Evolutionary conservation across 2,888 invertebrate species (phyloP), one percentile per base, ranked within the genome.

Genomic region (Celastrina argiolus): DNA sequence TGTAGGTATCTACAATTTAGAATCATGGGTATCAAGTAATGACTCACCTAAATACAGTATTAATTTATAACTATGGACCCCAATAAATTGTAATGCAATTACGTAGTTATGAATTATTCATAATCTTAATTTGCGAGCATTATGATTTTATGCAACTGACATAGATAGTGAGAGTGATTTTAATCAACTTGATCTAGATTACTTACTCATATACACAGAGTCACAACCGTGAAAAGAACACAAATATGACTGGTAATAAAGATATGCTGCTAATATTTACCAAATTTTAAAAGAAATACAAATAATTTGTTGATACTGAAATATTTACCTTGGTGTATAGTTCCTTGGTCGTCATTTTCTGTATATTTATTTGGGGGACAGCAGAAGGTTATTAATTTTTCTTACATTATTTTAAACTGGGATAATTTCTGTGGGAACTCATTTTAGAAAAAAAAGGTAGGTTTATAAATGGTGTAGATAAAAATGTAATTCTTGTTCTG

Each of bases 281-380:
- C 12, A 18, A 36, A 22, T 22, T 22, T 58, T 56, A 70, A 70
- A 70, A 65, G 66, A 74, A 70, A 71, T 69, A 68, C 67, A 68
- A 71, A 73, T 72, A 71, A 72, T 72, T 73, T 72, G 75, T 74
- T 73, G 69, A 72, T 70, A 67, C 66, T 67, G 69, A 70, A 69
- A 70, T 73, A 70, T 74, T 81, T 87, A 92, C 92, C 91, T 91
- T 90, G 18, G 92, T 91, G 71, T 91, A 92, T 1, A 92, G 78
- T 78, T 92, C 92, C 80, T 91, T 92, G 67, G 92, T 91, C 66
- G 92, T 92, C 92, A 92, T 92, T 74, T 82, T 88, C 76, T 69
- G 69, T 70, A 74, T 73, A 18, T 69, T 59, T 68, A 34, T 63
- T 36, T 28, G 56, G 42, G 63, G 34, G 22, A 51, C 22, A 26